Base-by-base conservation (phyloP, 2,797 vertebrate species). In the Sebastes minor region DNA sequence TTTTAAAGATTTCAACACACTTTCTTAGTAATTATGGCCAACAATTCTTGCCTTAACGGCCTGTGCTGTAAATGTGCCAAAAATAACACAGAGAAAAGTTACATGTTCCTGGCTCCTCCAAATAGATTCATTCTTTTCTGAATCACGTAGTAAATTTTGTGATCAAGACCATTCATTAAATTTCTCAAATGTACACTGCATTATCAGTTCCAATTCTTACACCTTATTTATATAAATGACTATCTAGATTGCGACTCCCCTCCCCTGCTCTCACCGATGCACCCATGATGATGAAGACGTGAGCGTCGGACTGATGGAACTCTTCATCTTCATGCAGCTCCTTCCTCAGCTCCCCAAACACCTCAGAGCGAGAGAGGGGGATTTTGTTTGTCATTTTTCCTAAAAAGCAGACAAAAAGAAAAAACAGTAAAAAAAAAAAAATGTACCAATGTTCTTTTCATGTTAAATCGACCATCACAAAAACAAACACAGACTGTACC, bases 201-300 rank as follows among this genome's bases (percentile, higher is more conserved):
- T 64, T 20, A 76, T 52, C 18, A 61, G 28, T 35, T 69, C 38
- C 32, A 6, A 28, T 65, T 67, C 71, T 33, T 27, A 52, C 14
- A 59, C 5, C 4, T 61, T 52, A 23, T 10, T 33, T n/a, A 46
- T 16, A 59, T 18, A 42, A 60, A 46, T 33, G 8, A 57, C 30
- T 1, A 23, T 66, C 3, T 33, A 23, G 8, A 56, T 55, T 12
- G 16, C 20, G 11, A 55, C 5, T 53, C 30, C 63, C 28, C 42
- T 33, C 23, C 22, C 66, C 9, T 23, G 9, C 16, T 70, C 97
- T 97, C 86, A 98, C 97, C 94, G 97, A 98, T 18, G 97, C 97
- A 2, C 97, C 97, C 95, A 98, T 95, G 90, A 98, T 97, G 93
- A 98, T 96, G 91, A 98, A 98, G 85, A 98, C 78, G 66, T 98